Base-by-base conservation (phyloP, 2,797 vertebrate genomes). In the Distichodus sexfasciatus region DNA sequence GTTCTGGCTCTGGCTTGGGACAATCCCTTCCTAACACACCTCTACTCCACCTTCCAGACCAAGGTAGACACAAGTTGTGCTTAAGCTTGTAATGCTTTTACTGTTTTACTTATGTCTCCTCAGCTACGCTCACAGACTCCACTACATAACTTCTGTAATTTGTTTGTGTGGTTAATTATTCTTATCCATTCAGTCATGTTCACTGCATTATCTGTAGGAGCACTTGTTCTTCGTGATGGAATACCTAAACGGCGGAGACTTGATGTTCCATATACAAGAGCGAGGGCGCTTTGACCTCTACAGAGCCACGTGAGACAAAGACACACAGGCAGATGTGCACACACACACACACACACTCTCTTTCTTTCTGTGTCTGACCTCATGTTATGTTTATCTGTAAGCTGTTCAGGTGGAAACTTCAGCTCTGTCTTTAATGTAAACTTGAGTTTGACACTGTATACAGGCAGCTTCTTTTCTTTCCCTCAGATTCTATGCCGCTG, bases 221-320 rank as follows among this genome's bases (percentile, higher is more conserved):
- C 97, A 99, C 85, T 90, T 99, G 64, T 98, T 99, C 89, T 99
- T 99, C n/a, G 95, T 99, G 67, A 99, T 99, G 97, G 97, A 99
- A 83, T 99, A 98, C 82, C 89, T 98, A 82, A 98, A 96, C 0
- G 97, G 97, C 41, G 97, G 97, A 47, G 97, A 99, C 74, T 86
- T 99, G 79, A 99, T 99, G 97, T 99, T 95, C 85, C 97, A 99
- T 78, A 99, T 99, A 84, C 97, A 99, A 55, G 96, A 98, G 84
- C 99, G 97, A 83, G 97, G 97, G 7, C 96, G 97, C 6, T 99
- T 98, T 40, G 96, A 99, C 62, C 94, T 97, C 60, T 90, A 88
- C 88, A 93, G 97, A 80, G 82, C 96, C 77, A 98, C 83, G 97
- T 99, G 83, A 86, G 96, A 89, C 57, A 61, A 19, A 51, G 3